Evolutionary conservation across 2,113 vertebrate genomes (phyloP).

Genomic region (Saiga tatarica): DNA sequence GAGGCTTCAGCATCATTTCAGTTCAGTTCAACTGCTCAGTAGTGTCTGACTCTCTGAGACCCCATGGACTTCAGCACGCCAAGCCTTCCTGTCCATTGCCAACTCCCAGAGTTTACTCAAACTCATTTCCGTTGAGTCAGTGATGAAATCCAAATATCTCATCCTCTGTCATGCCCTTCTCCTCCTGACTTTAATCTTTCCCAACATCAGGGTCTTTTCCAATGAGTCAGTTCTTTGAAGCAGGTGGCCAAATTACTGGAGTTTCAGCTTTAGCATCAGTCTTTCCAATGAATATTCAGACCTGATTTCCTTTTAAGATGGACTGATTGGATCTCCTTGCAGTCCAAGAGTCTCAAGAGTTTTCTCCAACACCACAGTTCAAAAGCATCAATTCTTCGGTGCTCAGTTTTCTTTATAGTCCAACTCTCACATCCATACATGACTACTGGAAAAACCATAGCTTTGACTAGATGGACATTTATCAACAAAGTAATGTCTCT

Average conservation of each 20-base stretch:
- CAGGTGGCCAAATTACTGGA: not conserved
- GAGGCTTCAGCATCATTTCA: not conserved
- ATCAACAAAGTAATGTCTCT: not conserved
- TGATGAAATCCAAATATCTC: not conserved
- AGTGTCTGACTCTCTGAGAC: not conserved
- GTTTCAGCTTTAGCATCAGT: not conserved
- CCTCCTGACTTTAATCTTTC: not conserved
- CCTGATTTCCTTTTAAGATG: not conserved
- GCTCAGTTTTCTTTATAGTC: not conserved
- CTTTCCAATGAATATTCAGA: not conserved
- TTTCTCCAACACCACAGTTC: not conserved
- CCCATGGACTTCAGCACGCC: not conserved
- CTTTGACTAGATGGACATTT: not conserved
- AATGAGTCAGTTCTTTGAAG: not conserved
- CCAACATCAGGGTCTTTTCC: not conserved
- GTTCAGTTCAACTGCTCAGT: not conserved
- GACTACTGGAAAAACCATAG: not conserved
- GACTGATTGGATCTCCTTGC: not conserved
- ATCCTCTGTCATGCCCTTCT: not conserved
- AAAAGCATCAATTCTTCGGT: not conserved
- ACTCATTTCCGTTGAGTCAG: not conserved
- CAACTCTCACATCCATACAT: not conserved
- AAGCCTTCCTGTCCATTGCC: not conserved
- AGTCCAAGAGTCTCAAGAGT: not conserved
- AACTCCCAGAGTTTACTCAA: not conserved